phyloP scores from a whole-genome alignment of 2,888 invertebrate genomes.

The Harpagoxenus sublaevis region DNA sequence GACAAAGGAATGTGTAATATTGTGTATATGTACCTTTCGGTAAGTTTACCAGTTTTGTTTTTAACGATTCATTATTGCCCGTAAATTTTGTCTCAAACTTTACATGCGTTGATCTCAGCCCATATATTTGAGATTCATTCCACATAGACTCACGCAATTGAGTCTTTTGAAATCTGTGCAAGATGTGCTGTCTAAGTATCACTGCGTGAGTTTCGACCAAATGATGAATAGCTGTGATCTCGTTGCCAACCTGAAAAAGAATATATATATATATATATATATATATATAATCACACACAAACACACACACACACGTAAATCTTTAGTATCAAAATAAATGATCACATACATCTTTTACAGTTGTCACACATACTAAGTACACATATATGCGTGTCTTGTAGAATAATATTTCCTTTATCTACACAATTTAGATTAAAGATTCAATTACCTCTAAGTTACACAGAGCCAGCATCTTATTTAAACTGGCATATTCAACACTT shows the following conservation, averaged over 20 bases:
- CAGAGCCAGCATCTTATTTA: constrained; percentile 80
- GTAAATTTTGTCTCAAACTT: constrained; percentile 68
- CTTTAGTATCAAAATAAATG: background rate
- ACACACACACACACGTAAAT: background rate
- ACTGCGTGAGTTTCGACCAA: constrained; percentile 82
- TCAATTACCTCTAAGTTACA: constrained; percentile 74
- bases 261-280: background rate
- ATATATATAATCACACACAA: background rate
- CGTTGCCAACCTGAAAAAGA: constrained; percentile 66
- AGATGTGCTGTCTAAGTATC: constrained; percentile 80
- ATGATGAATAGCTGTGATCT: constrained; percentile 78
- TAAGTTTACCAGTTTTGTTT: constrained; percentile 75
- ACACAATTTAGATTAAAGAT: background rate
- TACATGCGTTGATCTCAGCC: constrained; percentile 75
- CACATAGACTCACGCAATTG: constrained; percentile 71
- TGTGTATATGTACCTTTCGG: constrained; percentile 78
- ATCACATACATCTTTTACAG: too few species aligned
- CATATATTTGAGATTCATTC: constrained; percentile 65
- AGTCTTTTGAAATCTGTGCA: constrained; percentile 79
- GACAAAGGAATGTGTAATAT: background rate
- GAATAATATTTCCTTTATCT: background rate
- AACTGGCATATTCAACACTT: constrained; percentile 75
- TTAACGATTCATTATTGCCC: constrained; percentile 69
- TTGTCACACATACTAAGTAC: too few species aligned
- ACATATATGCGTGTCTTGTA: too few species aligned